phyloP scores from a whole-genome alignment of 1,140 invertebrate species.

The Macrocentrus cingulum region DNA sequence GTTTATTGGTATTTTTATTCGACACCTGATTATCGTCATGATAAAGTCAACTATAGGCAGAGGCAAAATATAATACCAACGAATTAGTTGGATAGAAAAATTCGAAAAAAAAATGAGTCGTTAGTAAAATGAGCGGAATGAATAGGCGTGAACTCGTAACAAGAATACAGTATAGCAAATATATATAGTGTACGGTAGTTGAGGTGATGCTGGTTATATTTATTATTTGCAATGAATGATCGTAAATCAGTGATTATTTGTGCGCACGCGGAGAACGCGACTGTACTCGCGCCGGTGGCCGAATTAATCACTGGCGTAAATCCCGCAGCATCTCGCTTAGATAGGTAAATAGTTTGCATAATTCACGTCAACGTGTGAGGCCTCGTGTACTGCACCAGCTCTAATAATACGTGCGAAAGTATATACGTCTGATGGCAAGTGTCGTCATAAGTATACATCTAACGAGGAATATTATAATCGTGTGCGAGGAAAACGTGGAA shows the following conservation, averaged over 20 bases:
- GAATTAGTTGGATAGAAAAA: not conserved
- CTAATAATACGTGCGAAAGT: not conserved
- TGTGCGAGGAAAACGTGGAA: too few species aligned
- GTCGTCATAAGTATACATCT: conserved; percentile 9
- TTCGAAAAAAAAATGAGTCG: too few species aligned
- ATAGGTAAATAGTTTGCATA: conserved; percentile 30
- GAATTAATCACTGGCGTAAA: conserved; percentile 27
- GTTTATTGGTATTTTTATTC: conserved; percentile 6
- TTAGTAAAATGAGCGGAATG: too few species aligned
- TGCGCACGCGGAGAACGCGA: conserved; percentile 26
- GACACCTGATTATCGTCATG: conserved; percentile 14
- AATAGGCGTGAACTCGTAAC: not conserved
- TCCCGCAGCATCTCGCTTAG: conserved; percentile 20
- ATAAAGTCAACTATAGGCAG: not conserved
- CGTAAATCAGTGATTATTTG: conserved; percentile 28
- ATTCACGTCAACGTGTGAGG: conserved; percentile 27
- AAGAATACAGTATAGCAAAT: not conserved
- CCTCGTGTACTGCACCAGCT: not conserved
- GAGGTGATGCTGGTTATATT: conserved; percentile 8
- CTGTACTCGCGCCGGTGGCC: conserved; percentile 25
- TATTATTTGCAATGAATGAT: conserved; percentile 25
- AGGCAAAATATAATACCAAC: too few species aligned
- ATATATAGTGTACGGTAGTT: not conserved
- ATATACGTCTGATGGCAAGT: not conserved
- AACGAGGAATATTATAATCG: conserved; percentile 3